These are phyloP conservation scores for Phyllotis vaccarum DNA, from an alignment of 2,797 vertebrate genomes.

Conservation along the genomic window DNA sequence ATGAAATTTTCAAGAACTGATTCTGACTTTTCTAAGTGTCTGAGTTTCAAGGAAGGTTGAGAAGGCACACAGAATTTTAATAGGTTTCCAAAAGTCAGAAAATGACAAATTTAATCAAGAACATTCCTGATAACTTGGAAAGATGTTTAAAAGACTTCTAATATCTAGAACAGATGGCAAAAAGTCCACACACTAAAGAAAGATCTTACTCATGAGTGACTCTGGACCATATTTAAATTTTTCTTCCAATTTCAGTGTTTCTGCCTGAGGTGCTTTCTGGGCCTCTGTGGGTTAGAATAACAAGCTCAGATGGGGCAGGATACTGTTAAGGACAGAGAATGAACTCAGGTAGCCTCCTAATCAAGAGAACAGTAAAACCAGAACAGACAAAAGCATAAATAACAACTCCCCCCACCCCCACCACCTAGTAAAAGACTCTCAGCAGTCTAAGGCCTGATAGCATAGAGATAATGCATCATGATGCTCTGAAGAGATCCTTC, in stretches of 20 bases:
- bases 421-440: neutral
- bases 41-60: neutral
- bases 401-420: neutral
- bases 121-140: constrained; percentile 35
- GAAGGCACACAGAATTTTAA: constrained; percentile 2
- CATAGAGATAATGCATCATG: neutral
- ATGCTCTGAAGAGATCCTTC: neutral
- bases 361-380: neutral
- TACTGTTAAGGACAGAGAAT: neutral
- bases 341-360: neutral
- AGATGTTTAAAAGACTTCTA: neutral
- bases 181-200: neutral
- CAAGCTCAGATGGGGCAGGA: neutral
- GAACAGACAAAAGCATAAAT: neutral
- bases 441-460: neutral
- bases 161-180: constrained; percentile 30
- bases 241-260: neutral
- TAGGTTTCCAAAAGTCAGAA: constrained; percentile 11
- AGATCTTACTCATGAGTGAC: neutral
- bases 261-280: constrained; percentile 21
- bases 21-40: constrained; percentile 41
- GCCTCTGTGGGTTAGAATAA: neutral
- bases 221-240: constrained; percentile 2
- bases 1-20: constrained; percentile 7
- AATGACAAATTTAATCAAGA: constrained; percentile 22